These are phyloP conservation scores for Hippocampus comes DNA, from an alignment of 2,113 vertebrate species.

Conservation along the genomic window DNA sequence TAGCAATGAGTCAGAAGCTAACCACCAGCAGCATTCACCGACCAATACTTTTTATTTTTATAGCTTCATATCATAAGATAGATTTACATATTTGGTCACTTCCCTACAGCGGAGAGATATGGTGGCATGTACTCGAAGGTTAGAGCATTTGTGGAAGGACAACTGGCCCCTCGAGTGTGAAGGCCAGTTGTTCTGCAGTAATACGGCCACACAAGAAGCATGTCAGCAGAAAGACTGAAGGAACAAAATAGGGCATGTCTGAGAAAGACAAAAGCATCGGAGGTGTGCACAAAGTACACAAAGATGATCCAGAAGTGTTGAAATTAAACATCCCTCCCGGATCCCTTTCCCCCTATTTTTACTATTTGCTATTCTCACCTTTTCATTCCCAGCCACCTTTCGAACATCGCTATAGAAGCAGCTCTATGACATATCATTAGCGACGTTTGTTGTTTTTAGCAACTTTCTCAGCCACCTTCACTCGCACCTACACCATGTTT, in stretches of 20 bases:
- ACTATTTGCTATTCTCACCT: background rate
- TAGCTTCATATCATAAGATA: background rate
- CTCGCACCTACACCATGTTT: background rate
- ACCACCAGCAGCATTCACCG: background rate
- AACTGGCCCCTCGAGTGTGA: constrained; percentile 31
- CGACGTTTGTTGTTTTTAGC: background rate
- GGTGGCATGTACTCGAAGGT: constrained; percentile 36
- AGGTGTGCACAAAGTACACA: constrained; percentile 11
- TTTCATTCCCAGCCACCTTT: background rate
- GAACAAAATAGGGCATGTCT: background rate
- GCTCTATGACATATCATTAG: constrained; percentile 4
- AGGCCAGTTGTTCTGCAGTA: constrained; percentile 29
- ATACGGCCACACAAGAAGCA: constrained; percentile 27
- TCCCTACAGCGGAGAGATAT: background rate
- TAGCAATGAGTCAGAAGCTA: background rate
- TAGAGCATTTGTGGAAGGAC: constrained; percentile 26
- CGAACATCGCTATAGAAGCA: too few species aligned
- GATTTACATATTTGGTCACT: constrained; percentile 22
- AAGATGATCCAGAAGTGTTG: constrained; percentile 8
- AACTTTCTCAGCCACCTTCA: background rate
- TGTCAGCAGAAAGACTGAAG: background rate
- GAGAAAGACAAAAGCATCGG: background rate
- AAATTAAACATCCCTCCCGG: constrained; percentile 32
- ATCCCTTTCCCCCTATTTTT: background rate
- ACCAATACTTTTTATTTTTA: background rate